These are phyloP conservation scores for Numida meleagris DNA, from an alignment of 2,113 vertebrate species.

Conservation along the genomic window DNA sequence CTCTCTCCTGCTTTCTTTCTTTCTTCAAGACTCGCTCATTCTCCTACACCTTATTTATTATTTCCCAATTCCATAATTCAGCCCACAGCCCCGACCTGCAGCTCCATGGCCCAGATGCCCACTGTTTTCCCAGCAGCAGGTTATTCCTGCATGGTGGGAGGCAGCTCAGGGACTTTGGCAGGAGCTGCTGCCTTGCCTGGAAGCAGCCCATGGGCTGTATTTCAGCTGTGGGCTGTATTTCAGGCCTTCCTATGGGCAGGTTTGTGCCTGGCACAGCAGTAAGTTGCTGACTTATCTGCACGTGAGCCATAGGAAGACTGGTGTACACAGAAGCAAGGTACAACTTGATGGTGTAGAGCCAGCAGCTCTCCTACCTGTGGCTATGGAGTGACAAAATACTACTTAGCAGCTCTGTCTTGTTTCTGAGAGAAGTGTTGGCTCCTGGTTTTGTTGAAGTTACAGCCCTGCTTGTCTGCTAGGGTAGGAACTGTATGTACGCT, in stretches of 20 bases:
- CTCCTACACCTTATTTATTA: not conserved
- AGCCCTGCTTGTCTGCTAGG: not conserved
- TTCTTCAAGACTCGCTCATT: not conserved
- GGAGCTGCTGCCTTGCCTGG: not conserved
- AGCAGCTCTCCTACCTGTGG: not conserved
- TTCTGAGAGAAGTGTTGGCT: not conserved
- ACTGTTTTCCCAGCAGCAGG: not conserved
- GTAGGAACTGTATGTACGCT: accelerated
- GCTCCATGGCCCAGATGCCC: not conserved
- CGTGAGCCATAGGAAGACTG: not conserved
- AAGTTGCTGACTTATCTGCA: not conserved
- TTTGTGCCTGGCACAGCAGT: not conserved
- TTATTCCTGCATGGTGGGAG: not conserved
- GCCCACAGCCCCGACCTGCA: not conserved
- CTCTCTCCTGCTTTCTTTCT: not conserved
- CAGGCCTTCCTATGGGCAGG: not conserved
- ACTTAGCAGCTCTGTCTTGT: not conserved
- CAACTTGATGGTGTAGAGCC: not conserved
- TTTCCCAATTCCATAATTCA: not conserved
- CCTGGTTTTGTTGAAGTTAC: not conserved
- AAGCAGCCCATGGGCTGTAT: not conserved
- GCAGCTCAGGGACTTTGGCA: not conserved
- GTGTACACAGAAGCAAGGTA: not conserved
- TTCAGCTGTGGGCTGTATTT: not conserved
- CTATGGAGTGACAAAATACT: not conserved